Percentiles rank a stretch among this genome's conserved stretches.
Evolutionary conservation across 2,888 invertebrate species (phyloP).

Genomic region (Latrodectus elegans): DNA sequence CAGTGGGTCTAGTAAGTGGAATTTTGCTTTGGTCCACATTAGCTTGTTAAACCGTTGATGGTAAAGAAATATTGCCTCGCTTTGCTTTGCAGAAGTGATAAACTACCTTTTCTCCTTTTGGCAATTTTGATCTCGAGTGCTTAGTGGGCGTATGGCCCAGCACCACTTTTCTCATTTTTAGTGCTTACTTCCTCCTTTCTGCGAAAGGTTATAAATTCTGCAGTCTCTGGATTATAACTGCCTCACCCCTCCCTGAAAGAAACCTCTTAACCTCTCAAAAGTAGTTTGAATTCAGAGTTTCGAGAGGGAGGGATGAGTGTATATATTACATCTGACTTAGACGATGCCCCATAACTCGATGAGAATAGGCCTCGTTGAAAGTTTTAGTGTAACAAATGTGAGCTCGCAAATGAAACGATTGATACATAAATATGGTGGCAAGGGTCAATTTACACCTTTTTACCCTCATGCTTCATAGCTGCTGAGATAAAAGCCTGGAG

Average conservation of each 20-base stretch:
- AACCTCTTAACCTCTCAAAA: conserved; percentile 34
- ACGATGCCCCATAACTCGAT: conserved; percentile 43
- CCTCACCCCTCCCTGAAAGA: not conserved
- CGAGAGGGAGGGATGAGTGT: not conserved
- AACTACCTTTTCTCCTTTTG: not conserved
- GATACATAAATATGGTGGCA: conserved; percentile 22
- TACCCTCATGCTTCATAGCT: too few relatives aligned
- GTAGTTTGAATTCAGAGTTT: not conserved
- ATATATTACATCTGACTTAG: not conserved
- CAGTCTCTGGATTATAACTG: not conserved
- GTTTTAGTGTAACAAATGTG: conserved; percentile 51
- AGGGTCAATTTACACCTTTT: not conserved
- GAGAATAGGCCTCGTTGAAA: conserved; percentile 45
- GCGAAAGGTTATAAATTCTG: conserved; percentile 27
- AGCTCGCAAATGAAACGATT: conserved; percentile 30
- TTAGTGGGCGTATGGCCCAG: conserved; percentile 21
- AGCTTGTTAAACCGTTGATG: not conserved
- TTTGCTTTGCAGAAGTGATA: not conserved
- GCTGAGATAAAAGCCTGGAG: too few relatives aligned
- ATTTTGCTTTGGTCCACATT: not conserved
- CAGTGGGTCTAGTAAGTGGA: not conserved
- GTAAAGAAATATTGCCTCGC: not conserved
- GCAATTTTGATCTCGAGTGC: not conserved
- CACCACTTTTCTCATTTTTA: conserved; percentile 4
- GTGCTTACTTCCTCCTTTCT: conserved; percentile 4